Conservation (phyloP, 1,140 invertebrate genomes). For the Brachionus sp. region DNA sequence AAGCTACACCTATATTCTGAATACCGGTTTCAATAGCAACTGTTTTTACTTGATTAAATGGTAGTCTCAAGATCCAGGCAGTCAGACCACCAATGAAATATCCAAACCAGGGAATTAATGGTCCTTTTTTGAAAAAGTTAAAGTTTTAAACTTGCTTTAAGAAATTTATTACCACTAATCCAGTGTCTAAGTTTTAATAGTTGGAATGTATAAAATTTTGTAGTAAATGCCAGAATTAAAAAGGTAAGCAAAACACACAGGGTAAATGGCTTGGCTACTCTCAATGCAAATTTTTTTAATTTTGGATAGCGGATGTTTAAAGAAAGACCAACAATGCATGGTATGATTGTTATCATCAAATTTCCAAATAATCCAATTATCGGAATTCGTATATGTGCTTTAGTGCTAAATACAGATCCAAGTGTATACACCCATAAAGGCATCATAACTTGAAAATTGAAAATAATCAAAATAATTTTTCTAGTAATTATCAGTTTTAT, state of each 20-base stretch:
- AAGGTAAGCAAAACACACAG: conserved; percentile 77
- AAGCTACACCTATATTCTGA: conserved; percentile 61
- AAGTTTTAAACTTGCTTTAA: not conserved
- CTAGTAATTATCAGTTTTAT: too few species aligned
- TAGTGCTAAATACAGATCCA: conserved; percentile 27
- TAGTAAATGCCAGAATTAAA: conserved; percentile 81
- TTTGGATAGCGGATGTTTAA: not conserved
- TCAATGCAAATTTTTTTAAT: conserved; percentile 14
- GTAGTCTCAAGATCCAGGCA: conserved; percentile 50
- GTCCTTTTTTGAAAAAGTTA: conserved; percentile 34
- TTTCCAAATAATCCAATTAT: conserved; percentile 12
- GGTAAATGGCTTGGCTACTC: conserved; percentile 68
- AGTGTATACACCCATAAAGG: conserved; percentile 30
- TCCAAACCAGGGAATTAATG: conserved; percentile 74
- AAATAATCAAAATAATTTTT: too few species aligned
- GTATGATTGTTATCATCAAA: conserved; percentile 38
- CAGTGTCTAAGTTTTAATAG: conserved; percentile 70
- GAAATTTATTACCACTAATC: conserved; percentile 62
- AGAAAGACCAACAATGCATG: conserved; percentile 6
- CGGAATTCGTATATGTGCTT: conserved; percentile 27
- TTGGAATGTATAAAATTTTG: conserved; percentile 85
- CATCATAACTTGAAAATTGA: conserved; percentile 32
- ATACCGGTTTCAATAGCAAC: conserved; percentile 63
- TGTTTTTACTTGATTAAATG: conserved; percentile 57
- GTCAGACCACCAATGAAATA: conserved; percentile 69